Evolutionary conservation across 2,888 invertebrate species (phyloP).

Genomic region (Dichetophora obliterata): DNA sequence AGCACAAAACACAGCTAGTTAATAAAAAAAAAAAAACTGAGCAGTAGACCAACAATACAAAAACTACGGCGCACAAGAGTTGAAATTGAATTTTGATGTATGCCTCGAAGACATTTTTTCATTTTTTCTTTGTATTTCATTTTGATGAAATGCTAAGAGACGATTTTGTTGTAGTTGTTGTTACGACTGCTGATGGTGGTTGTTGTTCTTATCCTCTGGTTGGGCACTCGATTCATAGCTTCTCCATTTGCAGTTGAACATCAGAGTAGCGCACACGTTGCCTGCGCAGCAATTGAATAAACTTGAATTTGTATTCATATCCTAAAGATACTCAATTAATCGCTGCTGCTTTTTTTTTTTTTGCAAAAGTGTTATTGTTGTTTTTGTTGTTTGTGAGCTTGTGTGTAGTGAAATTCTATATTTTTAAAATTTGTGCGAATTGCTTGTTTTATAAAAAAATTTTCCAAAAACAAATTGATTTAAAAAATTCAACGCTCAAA

Average conservation of each 20-base stretch:
- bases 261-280: slow-evolving; percentile 27
- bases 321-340: background rate
- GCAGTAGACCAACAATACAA: slow-evolving; percentile 1
- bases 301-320: background rate
- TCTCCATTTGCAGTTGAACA: slow-evolving; percentile 29
- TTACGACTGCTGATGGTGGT: slow-evolving; percentile 3
- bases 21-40: background rate
- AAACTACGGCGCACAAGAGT: slow-evolving; percentile 23
- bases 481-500: too few species aligned
- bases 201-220: slow-evolving; percentile 17
- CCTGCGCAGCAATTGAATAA: slow-evolving; percentile 7
- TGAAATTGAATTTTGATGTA: slow-evolving; percentile 32
- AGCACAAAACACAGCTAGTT: background rate
- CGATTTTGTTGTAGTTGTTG: slow-evolving; percentile 1
- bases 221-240: slow-evolving; percentile 9
- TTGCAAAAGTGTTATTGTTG: background rate
- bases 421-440: background rate
- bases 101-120: background rate
- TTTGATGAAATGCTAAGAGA: slow-evolving; percentile 30
- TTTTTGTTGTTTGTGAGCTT: background rate
- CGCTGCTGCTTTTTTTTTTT: background rate
- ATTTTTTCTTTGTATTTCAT: slow-evolving; percentile 16
- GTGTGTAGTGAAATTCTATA: background rate
- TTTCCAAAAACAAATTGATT: background rate
- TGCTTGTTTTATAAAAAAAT: too few species aligned